Percentiles rank a stretch among this genome's conserved stretches.
These are phyloP conservation scores for Peromyscus attwateri DNA, from an alignment of 2,797 vertebrate genomes.

Conservation along the genomic window DNA sequence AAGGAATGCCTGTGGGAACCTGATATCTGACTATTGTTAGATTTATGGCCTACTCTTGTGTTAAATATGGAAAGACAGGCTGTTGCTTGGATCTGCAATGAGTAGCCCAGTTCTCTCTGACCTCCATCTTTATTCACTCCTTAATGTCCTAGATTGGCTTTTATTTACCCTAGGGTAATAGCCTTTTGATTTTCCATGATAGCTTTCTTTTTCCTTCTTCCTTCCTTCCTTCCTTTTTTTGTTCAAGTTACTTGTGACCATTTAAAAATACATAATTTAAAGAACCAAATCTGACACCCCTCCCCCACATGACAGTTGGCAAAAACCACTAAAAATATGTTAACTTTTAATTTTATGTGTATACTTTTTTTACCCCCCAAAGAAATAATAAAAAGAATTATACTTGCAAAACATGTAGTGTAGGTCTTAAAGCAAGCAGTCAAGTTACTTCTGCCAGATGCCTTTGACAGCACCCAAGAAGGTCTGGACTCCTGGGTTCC, in stretches of 20 bases:
- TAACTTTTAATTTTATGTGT: conserved; percentile 82
- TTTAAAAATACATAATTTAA: conserved; percentile 77
- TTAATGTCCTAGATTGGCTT: conserved; percentile 29
- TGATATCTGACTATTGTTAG: conserved; percentile 33
- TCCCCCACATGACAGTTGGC: conserved; percentile 81
- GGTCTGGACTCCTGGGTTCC: conserved; percentile 39
- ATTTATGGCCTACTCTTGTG: conserved; percentile 35
- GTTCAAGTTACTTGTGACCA: conserved; percentile 80
- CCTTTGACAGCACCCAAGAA: conserved; percentile 74
- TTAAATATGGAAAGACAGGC: conserved; percentile 57
- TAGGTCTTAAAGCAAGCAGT: conserved; percentile 79
- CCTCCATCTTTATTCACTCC: neutral
- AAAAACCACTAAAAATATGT: conserved; percentile 82
- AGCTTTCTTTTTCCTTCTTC: conserved; percentile 38
- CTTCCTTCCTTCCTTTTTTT: conserved; percentile 25
- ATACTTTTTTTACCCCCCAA: conserved; percentile 76
- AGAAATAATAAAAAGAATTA: conserved; percentile 85
- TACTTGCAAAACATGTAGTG: conserved; percentile 80
- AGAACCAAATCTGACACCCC: conserved; percentile 76
- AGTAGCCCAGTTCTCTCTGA: conserved; percentile 55
- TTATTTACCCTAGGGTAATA: conserved; percentile 55
- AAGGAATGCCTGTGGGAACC: conserved; percentile 58
- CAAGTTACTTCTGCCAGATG: conserved; percentile 79
- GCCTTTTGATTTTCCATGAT: conserved; percentile 63
- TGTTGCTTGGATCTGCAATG: neutral